Evolutionary conservation across 2,888 invertebrate genomes (phyloP).

Genomic region (Phoenoteleia sp.): DNA sequence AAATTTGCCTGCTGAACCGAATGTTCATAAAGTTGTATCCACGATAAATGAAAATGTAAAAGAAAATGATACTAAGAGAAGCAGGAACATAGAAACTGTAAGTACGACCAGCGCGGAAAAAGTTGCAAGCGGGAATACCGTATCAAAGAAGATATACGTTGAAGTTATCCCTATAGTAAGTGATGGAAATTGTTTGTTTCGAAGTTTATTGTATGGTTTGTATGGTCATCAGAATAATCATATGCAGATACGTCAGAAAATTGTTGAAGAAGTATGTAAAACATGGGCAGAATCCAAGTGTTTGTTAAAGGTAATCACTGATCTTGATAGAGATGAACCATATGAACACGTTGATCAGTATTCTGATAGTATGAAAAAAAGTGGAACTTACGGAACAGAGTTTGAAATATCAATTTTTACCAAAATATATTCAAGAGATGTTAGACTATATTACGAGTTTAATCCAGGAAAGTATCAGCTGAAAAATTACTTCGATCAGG

Average conservation of each 20-base stretch:
- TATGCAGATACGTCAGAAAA: background rate
- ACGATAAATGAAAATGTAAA: too few relatives aligned
- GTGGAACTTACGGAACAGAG: background rate
- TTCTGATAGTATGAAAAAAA: too few relatives aligned
- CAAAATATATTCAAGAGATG: background rate
- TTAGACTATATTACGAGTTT: background rate
- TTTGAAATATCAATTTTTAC: background rate
- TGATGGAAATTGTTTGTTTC: background rate
- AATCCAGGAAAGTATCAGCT: background rate
- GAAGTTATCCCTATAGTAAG: background rate
- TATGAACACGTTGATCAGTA: background rate
- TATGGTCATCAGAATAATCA: background rate
- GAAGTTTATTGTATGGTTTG: background rate
- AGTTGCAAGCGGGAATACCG: too few relatives aligned
- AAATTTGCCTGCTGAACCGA: too few relatives aligned
- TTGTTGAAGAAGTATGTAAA: background rate
- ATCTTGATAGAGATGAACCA: too few relatives aligned
- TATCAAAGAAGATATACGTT: background rate
- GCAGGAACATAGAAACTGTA: too few relatives aligned
- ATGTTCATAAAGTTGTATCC: too few relatives aligned
- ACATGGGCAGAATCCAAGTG: background rate
- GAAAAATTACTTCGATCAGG: background rate
- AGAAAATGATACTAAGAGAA: too few relatives aligned
- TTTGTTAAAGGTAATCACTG: too few relatives aligned
- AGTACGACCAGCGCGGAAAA: too few relatives aligned